These are phyloP conservation scores for Galerucella nymphaeae DNA, from an alignment of 2,888 invertebrate genomes.

Conservation along the genomic window DNA sequence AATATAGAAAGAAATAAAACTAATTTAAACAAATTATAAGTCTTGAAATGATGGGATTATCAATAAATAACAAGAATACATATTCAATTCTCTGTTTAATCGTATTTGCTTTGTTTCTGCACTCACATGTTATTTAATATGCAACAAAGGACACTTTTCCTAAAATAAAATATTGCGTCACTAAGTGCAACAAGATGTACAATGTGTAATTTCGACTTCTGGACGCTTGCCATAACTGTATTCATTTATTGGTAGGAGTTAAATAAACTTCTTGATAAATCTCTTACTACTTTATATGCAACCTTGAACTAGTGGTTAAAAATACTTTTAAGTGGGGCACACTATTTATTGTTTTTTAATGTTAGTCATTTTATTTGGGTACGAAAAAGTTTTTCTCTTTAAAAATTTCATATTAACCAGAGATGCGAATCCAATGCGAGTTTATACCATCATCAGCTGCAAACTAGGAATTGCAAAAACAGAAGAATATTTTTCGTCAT, in stretches of 20 bases:
- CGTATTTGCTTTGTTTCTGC: constrained; percentile 5
- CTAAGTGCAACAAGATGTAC: constrained; percentile 32
- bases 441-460: too few species aligned
- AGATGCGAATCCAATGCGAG: too few species aligned
- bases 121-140: constrained; percentile 29
- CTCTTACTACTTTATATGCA: constrained; percentile 8
- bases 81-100: neutral
- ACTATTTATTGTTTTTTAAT: neutral
- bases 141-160: constrained; percentile 30
- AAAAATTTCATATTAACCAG: too few species aligned
- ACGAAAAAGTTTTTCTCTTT: too few species aligned
- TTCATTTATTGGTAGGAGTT: constrained; percentile 31
- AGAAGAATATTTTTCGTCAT: too few species aligned
- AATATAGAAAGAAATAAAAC: too few species aligned
- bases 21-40: too few species aligned
- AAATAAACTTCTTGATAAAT: constrained; percentile 24
- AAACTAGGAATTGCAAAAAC: too few species aligned
- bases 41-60: neutral
- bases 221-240: constrained; percentile 37
- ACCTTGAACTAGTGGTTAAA: constrained; percentile 25
- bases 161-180: constrained; percentile 41
- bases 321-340: constrained; percentile 6
- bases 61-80: neutral
- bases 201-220: constrained; percentile 35
- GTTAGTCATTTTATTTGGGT: too few species aligned